Percentiles rank a stretch among this genome's conserved stretches.
Conservation (phyloP, 2,888 invertebrate genomes). For the Chromoteleia sp. region DNA sequence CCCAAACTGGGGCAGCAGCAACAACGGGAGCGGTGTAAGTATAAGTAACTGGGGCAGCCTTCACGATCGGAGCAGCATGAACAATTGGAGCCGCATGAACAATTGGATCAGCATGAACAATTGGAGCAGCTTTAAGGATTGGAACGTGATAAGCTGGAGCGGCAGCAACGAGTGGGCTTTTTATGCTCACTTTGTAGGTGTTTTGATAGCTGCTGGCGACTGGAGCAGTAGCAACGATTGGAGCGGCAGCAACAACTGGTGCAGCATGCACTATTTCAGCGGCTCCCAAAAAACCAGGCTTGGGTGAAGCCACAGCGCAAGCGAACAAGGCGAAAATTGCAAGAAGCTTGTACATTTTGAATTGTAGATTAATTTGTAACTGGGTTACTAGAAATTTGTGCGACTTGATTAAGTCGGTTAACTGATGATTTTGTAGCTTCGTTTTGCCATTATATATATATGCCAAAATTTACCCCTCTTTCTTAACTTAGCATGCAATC, state of each 20-base stretch:
- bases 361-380: neutral
- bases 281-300: conserved; percentile 23
- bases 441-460: too few relatives aligned
- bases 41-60: too few relatives aligned
- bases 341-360: conserved; percentile 75
- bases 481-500: too few relatives aligned
- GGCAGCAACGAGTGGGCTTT: conserved; percentile 31
- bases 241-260: conserved; percentile 13
- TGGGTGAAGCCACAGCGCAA: conserved; percentile 83
- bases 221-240: neutral
- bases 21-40: too few relatives aligned
- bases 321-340: conserved; percentile 76
- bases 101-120: conserved; percentile 58
- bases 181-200: conserved; percentile 85
- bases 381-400: too few relatives aligned
- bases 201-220: conserved; percentile 80
- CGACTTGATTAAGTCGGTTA: too few relatives aligned
- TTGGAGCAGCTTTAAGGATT: conserved; percentile 70
- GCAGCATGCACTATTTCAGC: conserved; percentile 4
- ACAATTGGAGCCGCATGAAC: too few relatives aligned
- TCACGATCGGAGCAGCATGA: too few relatives aligned
- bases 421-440: too few relatives aligned
- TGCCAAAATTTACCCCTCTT: too few relatives aligned
- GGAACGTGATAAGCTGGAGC: conserved; percentile 19
- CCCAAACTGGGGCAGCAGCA: too few relatives aligned